Percentiles rank a stretch among this genome's conserved stretches.
These are phyloP conservation scores for Leptopterna dolabrata DNA, from an alignment of 2,888 invertebrate genomes.

Conservation along the genomic window DNA sequence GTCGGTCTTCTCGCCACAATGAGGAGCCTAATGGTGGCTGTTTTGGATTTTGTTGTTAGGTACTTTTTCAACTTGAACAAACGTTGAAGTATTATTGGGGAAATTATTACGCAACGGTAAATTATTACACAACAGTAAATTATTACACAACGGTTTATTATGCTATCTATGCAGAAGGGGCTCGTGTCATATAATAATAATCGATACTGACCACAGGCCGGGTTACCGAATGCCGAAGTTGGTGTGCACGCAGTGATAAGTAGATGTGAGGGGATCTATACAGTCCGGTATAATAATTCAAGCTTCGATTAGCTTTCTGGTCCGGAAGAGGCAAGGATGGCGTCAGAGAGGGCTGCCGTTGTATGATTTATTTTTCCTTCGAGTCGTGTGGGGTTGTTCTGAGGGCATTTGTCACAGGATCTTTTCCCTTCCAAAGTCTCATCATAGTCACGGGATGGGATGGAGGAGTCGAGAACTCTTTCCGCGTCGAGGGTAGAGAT, in stretches of 20 bases:
- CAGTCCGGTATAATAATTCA: slow-evolving; percentile 35
- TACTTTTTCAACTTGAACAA: too few relatives aligned
- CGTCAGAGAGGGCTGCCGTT: slow-evolving; percentile 17
- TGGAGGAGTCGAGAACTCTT: background rate
- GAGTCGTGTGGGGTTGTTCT: background rate
- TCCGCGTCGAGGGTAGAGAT: background rate
- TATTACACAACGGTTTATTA: too few relatives aligned
- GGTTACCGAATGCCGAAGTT: too few relatives aligned
- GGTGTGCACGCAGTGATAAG: background rate
- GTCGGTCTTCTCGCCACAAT: too few relatives aligned
- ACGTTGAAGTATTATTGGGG: too few relatives aligned
- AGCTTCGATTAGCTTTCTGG: slow-evolving; percentile 32
- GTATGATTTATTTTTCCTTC: slow-evolving; percentile 32
- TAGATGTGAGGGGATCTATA: background rate
- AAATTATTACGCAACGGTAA: too few relatives aligned
- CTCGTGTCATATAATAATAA: too few relatives aligned
- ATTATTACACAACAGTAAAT: too few relatives aligned
- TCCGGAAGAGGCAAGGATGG: background rate
- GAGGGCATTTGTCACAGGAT: slow-evolving; percentile 3
- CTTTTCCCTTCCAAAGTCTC: background rate
- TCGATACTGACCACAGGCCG: too few relatives aligned
- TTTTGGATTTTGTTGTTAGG: too few relatives aligned
- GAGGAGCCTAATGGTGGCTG: too few relatives aligned
- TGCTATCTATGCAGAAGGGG: too few relatives aligned
- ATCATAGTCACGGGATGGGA: background rate